phyloP scores from a whole-genome alignment of 2,888 invertebrate genomes.

The Listrodromus nycthemerus region DNA sequence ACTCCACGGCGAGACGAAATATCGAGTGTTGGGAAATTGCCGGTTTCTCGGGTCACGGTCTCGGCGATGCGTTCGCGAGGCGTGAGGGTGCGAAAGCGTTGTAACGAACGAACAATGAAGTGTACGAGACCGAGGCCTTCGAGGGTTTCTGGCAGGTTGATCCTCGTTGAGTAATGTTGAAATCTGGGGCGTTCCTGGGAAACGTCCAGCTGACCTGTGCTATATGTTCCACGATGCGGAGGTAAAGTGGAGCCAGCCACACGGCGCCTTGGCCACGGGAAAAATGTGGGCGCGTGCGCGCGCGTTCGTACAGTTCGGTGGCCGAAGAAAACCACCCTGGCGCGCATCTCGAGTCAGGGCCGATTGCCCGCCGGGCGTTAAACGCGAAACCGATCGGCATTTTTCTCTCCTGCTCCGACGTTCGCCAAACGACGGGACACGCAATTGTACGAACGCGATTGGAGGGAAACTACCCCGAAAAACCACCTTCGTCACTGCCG shows the following conservation, averaged over 20 bases:
- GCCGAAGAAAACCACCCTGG: slow-evolving; percentile 51
- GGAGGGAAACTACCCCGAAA: slow-evolving; percentile 13
- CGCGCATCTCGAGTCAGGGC: slow-evolving; percentile 71
- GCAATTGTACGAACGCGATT: slow-evolving; percentile 28
- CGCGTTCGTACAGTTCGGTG: not conserved
- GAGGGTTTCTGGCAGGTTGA: slow-evolving; percentile 80
- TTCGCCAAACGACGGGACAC: slow-evolving; percentile 22
- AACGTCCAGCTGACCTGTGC: slow-evolving; percentile 79
- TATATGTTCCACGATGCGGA: slow-evolving; percentile 18
- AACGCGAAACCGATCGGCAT: slow-evolving; percentile 54
- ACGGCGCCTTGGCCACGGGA: not conserved
- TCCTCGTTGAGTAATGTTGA: slow-evolving; percentile 84
- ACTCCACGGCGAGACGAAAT: not conserved
- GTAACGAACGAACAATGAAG: slow-evolving; percentile 77
- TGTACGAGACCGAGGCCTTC: slow-evolving; percentile 48
- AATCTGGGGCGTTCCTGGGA: slow-evolving; percentile 84
- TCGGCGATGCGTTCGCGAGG: slow-evolving; percentile 74
- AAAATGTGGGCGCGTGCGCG: not conserved
- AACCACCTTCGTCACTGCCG: slow-evolving; percentile 4
- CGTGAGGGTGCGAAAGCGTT: slow-evolving; percentile 71
- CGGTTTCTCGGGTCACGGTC: slow-evolving; percentile 40
- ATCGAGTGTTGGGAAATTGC: slow-evolving; percentile 35
- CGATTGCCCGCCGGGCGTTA: slow-evolving; percentile 51
- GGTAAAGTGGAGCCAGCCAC: slow-evolving; percentile 12
- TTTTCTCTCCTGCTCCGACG: slow-evolving; percentile 52